Percentiles rank a stretch among this genome's conserved stretches.
Conservation (phyloP, 53 echinoderm and acorn worm genomes). For the Hippasteria phrygiana region DNA sequence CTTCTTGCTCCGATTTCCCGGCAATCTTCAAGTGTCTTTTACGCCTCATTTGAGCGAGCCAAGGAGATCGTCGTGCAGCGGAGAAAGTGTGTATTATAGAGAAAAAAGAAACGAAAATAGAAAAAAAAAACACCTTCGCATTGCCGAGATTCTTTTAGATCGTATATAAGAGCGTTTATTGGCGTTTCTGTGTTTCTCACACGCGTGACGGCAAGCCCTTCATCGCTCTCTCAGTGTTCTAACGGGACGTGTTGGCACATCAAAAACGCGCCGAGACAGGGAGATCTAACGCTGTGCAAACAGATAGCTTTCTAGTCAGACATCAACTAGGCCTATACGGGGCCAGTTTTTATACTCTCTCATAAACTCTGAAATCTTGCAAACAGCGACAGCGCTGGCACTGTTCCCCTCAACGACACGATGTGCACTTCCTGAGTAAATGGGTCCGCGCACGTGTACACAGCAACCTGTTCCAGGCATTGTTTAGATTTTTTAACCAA, state of each 20-base stretch:
- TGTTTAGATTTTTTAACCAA: constrained; percentile 51
- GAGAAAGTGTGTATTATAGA: neutral
- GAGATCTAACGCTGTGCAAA: constrained; percentile 23
- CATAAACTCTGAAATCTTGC: constrained; percentile 11
- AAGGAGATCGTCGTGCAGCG: neutral
- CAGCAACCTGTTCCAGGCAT: constrained; percentile 36
- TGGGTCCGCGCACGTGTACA: constrained; percentile 48
- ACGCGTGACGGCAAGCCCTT: constrained; percentile 34
- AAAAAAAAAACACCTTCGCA: neutral
- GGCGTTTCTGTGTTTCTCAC: constrained; percentile 28
- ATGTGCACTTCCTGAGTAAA: constrained; percentile 46
- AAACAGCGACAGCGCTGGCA: constrained; percentile 17
- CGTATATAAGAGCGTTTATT: constrained; percentile 11
- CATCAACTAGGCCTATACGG: no score
- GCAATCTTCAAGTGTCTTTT: constrained; percentile 10
- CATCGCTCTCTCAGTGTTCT: constrained; percentile 39
- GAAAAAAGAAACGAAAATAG: neutral
- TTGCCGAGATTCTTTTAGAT: neutral
- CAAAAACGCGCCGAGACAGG: neutral
- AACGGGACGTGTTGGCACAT: constrained; percentile 45
- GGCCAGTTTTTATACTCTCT: neutral
- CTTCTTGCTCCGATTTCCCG: neutral
- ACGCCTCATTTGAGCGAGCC: constrained; percentile 37
- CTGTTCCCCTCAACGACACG: constrained; percentile 51
- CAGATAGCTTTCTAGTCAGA: constrained; percentile 43